These are phyloP conservation scores for Pleuronectes platessa DNA, from an alignment of 2,113 vertebrate species.

Conservation along the genomic window DNA sequence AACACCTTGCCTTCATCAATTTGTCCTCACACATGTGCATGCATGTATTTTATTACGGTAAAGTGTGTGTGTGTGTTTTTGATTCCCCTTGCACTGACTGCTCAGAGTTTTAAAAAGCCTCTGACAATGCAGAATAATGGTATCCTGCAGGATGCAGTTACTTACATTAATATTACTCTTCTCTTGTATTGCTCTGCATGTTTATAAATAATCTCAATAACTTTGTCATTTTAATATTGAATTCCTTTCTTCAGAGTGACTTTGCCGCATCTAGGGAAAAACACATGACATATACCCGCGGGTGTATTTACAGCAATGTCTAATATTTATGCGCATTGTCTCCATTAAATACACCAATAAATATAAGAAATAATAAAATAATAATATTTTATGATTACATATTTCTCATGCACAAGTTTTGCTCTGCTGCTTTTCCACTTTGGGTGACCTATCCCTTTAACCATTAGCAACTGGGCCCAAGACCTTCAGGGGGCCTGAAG, in stretches of 20 bases:
- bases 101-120: neutral
- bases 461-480: no score
- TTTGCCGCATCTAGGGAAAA: neutral
- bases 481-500: no score
- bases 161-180: neutral
- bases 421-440: no score
- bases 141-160: neutral
- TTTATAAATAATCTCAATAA: neutral
- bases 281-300: neutral
- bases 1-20: no score
- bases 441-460: no score
- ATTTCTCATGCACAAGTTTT: neutral
- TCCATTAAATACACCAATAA: neutral
- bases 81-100: neutral
- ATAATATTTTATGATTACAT: neutral
- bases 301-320: neutral
- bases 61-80: neutral
- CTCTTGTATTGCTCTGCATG: neutral
- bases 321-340: neutral
- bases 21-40: no score
- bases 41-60: neutral
- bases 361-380: neutral
- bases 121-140: neutral
- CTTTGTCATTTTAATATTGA: neutral
- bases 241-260: neutral